These are phyloP conservation scores for Craterocephalus amniculus DNA, from an alignment of 2,797 vertebrate genomes.

Conservation along the genomic window DNA sequence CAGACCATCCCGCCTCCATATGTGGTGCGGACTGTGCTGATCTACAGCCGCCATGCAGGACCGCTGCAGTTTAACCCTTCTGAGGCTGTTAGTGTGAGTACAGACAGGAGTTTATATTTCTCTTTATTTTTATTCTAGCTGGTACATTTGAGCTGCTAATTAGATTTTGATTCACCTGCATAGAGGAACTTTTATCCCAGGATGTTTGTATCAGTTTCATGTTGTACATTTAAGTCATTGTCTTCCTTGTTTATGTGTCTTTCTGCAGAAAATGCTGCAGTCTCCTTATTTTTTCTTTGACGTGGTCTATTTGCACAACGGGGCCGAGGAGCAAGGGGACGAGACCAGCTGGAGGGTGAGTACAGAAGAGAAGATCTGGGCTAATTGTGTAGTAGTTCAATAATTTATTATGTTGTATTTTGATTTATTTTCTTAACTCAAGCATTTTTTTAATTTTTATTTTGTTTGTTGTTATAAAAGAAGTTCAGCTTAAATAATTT, in stretches of 20 bases:
- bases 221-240: neutral
- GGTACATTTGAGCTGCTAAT: neutral
- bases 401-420: neutral
- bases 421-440: neutral
- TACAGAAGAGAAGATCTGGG: neutral
- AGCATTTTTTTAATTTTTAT: neutral
- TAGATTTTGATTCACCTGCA: neutral
- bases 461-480: neutral
- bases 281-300: slow-evolving; percentile 97
- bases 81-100: slow-evolving; percentile 88
- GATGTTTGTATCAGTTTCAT: neutral
- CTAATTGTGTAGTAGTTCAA: neutral
- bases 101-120: neutral
- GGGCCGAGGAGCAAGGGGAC: slow-evolving; percentile 89
- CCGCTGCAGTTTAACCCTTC: slow-evolving; percentile 88
- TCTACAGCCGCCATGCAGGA: slow-evolving; percentile 89
- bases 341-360: slow-evolving; percentile 92
- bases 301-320: slow-evolving; percentile 93
- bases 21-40: slow-evolving; percentile 90
- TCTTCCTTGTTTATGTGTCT: slow-evolving; percentile 6
- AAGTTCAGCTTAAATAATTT: neutral
- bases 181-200: neutral
- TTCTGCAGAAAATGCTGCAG: slow-evolving; percentile 92
- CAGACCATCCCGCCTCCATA: slow-evolving; percentile 94
- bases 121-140: neutral